These are phyloP conservation scores for Leucozona laternaria DNA, from an alignment of 2,888 invertebrate species.

Conservation along the genomic window DNA sequence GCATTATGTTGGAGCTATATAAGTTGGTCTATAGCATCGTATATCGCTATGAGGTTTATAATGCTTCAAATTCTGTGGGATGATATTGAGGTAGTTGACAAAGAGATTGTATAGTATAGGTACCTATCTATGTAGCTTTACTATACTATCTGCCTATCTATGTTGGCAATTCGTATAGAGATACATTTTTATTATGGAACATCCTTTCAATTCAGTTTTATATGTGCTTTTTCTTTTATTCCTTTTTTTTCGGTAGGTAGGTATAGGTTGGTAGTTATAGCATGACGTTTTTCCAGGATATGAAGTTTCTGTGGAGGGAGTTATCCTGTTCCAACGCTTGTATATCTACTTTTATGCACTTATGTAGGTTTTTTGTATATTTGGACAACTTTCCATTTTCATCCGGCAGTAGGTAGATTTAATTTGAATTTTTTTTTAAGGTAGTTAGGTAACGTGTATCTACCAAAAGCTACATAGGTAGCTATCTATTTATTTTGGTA, in stretches of 20 bases:
- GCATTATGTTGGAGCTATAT: constrained; percentile 63
- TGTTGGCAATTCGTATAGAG: constrained; percentile 9
- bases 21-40: constrained; percentile 7
- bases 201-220: constrained; percentile 44
- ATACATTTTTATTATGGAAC: constrained; percentile 58
- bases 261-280: too few relatives aligned
- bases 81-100: constrained; percentile 32
- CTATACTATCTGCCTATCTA: not conserved
- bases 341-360: constrained; percentile 47
- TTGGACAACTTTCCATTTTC: constrained; percentile 76
- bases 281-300: constrained; percentile 45
- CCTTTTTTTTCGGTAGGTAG: not conserved
- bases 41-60: not conserved
- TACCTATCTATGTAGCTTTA: not conserved
- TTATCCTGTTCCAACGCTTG: constrained; percentile 8
- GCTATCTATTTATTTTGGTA: not conserved
- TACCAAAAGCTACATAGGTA: not conserved
- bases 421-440: constrained; percentile 56
- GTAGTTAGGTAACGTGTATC: not conserved
- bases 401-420: constrained; percentile 73
- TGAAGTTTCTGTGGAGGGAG: constrained; percentile 27
- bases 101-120: not conserved
- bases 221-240: constrained; percentile 1
- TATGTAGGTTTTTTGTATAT: constrained; percentile 74
- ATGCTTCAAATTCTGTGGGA: constrained; percentile 40